Evolutionary conservation across 2,797 vertebrate species (phyloP).

Genomic region (Gobio occitaniae): DNA sequence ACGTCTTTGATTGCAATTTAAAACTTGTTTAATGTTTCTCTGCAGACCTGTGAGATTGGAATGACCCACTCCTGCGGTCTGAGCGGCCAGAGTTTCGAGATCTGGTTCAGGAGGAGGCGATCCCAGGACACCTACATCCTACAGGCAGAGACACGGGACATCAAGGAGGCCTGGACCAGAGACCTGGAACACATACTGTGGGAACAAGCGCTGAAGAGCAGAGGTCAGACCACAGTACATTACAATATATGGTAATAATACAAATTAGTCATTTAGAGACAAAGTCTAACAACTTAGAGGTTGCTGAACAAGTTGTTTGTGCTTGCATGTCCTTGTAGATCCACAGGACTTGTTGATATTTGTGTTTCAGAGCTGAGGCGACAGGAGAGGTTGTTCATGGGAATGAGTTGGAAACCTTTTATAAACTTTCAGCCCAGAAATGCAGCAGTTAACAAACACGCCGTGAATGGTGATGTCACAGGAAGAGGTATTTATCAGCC

Average conservation of each 20-base stretch:
- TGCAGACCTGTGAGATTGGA: conserved; percentile 83
- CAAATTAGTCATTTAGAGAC: not conserved
- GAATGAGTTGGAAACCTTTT: conserved; percentile 83
- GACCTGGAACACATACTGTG: conserved; percentile 84
- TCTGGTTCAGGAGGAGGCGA: conserved; percentile 86
- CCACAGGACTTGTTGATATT: not conserved
- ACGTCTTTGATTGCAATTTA: not conserved
- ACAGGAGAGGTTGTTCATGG: conserved; percentile 85
- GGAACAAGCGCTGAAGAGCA: conserved; percentile 85
- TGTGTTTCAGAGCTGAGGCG: conserved; percentile 79
- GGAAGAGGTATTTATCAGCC: conserved; percentile 73
- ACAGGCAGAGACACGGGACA: conserved; percentile 73
- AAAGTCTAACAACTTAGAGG: not conserved
- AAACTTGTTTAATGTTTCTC: not conserved
- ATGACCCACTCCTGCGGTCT: conserved; percentile 83
- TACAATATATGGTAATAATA: not conserved
- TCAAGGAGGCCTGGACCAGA: conserved; percentile 82
- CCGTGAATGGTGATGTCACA: conserved; percentile 72
- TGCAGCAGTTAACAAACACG: conserved; percentile 77
- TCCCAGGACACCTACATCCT: conserved; percentile 83
- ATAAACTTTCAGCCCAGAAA: conserved; percentile 83
- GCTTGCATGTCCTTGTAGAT: not conserved
- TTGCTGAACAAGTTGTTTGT: not conserved
- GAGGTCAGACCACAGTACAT: conserved; percentile 71
- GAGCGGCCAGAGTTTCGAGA: conserved; percentile 84